Evolutionary conservation across 2,113 vertebrate species (phyloP), one percentile per base, ranked within the genome.

Genomic region (Pseudorasbora parva): DNA sequence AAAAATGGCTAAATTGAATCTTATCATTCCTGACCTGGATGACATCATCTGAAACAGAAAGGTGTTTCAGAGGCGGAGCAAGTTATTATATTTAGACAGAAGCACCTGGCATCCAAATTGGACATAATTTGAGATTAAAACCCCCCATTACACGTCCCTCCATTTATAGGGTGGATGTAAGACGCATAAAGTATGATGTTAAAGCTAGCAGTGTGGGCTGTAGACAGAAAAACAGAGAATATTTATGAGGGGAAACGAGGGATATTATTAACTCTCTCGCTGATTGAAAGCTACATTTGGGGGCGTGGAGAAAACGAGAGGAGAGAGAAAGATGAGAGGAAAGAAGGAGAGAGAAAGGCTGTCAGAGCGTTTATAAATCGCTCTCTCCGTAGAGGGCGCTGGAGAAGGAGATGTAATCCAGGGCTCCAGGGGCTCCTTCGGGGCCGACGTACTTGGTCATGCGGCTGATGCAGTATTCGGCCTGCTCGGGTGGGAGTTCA

Each of bases 341-440:
- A 78, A 51, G 88, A 19, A 79, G 88, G 87, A 89, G 88, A 87
- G 54, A 81, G 19, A 51, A n/a, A 49, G 27, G 12, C 15, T 68
- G n/a, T 49, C 8, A n/a, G n/a, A n/a, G 87, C 77, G 33, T 89
- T 96, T 94, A 97, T 92, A 97, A 96, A 92, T 97, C 96, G 71
- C 96, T 97, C 90, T 97, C 96, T 62, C 96, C 96, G 0, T 96
- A 97, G 87, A 97, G 95, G 86, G 96, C 96, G 68, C 94, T 97
- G 92, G 96, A 97, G 95, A 97, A 97, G 91, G 96, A 97, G 90
- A 97, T 93, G 43, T 97, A 97, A 94, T 97, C 96, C 89, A 97
- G 94, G 83, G 96, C 96, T 27, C 95, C 96, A 0, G 91, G 0
- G 0, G 91, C 74, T 2, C 87, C 25, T 9, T 95, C 95, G 0